These are phyloP conservation scores for Oxyteleia sp. DNA, from an alignment of 2,888 invertebrate genomes.

Conservation along the genomic window DNA sequence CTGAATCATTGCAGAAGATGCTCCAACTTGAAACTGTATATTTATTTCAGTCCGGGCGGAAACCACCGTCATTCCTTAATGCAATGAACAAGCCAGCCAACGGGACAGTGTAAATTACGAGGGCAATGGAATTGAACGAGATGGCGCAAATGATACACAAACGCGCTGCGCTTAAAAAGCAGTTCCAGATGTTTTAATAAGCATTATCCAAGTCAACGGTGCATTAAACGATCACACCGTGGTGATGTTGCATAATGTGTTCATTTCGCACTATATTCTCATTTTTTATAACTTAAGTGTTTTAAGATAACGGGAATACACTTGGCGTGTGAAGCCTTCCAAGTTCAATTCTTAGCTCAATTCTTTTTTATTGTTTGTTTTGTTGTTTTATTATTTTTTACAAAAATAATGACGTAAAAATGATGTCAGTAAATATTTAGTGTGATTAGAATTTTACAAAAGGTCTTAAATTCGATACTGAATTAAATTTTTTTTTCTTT, in stretches of 20 bases:
- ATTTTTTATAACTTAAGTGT: background rate
- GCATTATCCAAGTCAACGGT: slow-evolving; percentile 14
- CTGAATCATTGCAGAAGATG: slow-evolving; percentile 52
- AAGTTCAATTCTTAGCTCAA: too few species aligned
- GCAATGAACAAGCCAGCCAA: slow-evolving; percentile 51
- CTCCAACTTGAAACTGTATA: slow-evolving; percentile 44
- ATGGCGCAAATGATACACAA: slow-evolving; percentile 53
- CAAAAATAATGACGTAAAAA: too few species aligned
- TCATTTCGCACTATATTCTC: background rate
- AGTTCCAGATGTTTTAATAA: slow-evolving; percentile 56
- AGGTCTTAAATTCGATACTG: too few species aligned
- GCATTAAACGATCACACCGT: slow-evolving; percentile 22
- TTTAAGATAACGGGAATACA: too few species aligned
- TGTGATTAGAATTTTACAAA: too few species aligned
- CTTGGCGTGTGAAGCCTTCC: too few species aligned
- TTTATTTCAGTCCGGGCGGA: slow-evolving; percentile 48
- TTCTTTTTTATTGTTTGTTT: too few species aligned
- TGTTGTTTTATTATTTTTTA: too few species aligned
- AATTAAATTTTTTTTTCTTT: too few species aligned
- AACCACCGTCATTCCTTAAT: slow-evolving; percentile 59
- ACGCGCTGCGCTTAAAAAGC: slow-evolving; percentile 25
- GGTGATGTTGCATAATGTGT: background rate
- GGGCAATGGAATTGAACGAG: slow-evolving; percentile 57
- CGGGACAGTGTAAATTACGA: slow-evolving; percentile 61
- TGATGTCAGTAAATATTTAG: too few species aligned